A percentile compares a stretch with the other conserved stretches of the same genome.
These are phyloP conservation scores for Nycticebus coucang DNA, from an alignment of 2,113 vertebrate species.

Conservation along the genomic window DNA sequence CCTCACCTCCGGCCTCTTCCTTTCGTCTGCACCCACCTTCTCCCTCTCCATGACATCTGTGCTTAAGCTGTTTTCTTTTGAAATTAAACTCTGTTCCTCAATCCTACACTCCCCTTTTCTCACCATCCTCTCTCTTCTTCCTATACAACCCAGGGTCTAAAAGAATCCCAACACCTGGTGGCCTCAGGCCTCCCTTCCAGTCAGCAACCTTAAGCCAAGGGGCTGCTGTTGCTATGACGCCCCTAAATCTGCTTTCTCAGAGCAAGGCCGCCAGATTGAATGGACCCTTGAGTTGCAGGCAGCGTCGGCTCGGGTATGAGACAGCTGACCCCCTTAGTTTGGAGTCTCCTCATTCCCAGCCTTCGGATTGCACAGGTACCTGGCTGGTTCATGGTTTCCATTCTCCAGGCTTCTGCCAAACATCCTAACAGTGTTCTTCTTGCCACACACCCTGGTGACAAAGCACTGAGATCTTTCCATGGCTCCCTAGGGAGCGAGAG, in stretches of 20 bases:
- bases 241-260: not conserved
- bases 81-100: not conserved
- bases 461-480: not conserved
- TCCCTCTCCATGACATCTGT: not conserved
- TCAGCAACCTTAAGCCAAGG: too few relatives aligned
- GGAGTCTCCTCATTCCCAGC: not conserved
- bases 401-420: not conserved
- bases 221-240: rapidly evolving
- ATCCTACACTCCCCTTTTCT: not conserved
- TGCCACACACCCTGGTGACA: not conserved
- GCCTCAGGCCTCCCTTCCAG: rapidly evolving
- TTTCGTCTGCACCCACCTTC: not conserved
- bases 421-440: not conserved
- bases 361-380: not conserved
- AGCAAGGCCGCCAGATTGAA: not conserved
- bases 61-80: not conserved
- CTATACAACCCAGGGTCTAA: not conserved
- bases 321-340: not conserved
- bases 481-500: not conserved
- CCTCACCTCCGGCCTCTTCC: not conserved
- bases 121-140: not conserved
- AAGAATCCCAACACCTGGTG: not conserved
- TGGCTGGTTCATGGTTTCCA: not conserved
- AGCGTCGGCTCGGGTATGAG: not conserved
- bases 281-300: not conserved